A percentile compares a stretch with the other conserved stretches of the same genome.
These are phyloP conservation scores for Nomia melanderi DNA, from an alignment of 1,140 invertebrate species.

Conservation along the genomic window DNA sequence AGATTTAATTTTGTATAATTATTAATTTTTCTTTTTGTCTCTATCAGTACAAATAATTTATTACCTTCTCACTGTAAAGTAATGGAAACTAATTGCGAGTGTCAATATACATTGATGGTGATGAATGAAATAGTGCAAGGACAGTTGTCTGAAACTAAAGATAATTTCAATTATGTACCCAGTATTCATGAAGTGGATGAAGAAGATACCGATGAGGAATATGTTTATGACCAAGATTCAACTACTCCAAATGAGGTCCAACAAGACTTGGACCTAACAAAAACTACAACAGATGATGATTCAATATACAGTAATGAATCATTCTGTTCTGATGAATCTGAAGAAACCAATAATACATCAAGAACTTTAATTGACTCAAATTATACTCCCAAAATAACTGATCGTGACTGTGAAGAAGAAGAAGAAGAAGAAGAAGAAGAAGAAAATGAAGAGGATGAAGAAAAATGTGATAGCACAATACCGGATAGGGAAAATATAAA, in stretches of 20 bases:
- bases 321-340: slow-evolving; percentile 65
- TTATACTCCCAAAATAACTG: background rate
- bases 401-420: background rate
- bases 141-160: slow-evolving; percentile 14
- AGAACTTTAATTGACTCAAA: slow-evolving; percentile 41
- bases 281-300: slow-evolving; percentile 52
- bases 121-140: slow-evolving; percentile 6
- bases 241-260: slow-evolving; percentile 1
- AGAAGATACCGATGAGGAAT: slow-evolving; percentile 52
- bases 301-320: slow-evolving; percentile 69
- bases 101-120: slow-evolving; percentile 21
- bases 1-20: background rate
- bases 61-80: background rate
- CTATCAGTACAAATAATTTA: background rate
- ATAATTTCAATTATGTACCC: slow-evolving; percentile 23
- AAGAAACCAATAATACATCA: slow-evolving; percentile 52
- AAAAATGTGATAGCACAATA: background rate
- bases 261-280: background rate
- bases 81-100: slow-evolving; percentile 15
- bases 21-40: background rate
- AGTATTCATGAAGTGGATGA: slow-evolving; percentile 58
- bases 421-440: background rate
- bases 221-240: background rate
- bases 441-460: background rate
- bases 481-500: slow-evolving; percentile 2